phyloP scores from a whole-genome alignment of 64 coral and sea anemone genomes.

The Pachyseris speciosa region DNA sequence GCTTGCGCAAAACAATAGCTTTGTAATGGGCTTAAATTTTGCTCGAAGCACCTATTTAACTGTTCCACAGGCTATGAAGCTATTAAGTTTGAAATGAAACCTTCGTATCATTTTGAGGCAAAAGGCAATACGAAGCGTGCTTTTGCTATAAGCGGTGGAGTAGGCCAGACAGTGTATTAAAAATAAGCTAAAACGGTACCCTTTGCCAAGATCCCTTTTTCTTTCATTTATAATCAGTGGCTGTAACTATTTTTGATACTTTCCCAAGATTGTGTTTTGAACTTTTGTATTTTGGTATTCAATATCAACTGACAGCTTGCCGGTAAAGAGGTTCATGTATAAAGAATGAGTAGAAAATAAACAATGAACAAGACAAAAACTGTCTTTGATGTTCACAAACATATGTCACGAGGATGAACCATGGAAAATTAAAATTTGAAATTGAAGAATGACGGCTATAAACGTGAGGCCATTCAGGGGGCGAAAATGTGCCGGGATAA shows the following conservation, averaged over 20 bases:
- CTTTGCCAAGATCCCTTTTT: not conserved
- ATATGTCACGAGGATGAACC: constrained; percentile 27
- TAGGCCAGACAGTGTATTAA: not conserved
- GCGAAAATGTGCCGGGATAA: not conserved
- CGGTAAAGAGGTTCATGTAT: constrained; percentile 33
- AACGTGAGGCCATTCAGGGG: not conserved
- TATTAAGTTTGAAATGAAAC: not conserved
- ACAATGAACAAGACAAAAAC: constrained; percentile 24
- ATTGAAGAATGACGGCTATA: not conserved
- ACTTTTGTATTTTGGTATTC: constrained; percentile 20
- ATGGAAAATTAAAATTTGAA: constrained; percentile 26
- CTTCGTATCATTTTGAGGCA: not conserved
- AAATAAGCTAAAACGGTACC: not conserved
- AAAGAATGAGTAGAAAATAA: constrained; percentile 29
- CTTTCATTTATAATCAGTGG: not conserved
- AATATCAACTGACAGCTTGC: constrained; percentile 33
- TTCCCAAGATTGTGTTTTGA: not conserved
- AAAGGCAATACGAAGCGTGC: not conserved
- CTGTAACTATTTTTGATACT: constrained; percentile 31
- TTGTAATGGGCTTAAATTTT: constrained; percentile 46
- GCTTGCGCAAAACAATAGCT: constrained; percentile 14
- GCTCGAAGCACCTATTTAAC: constrained; percentile 43
- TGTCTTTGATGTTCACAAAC: constrained; percentile 15
- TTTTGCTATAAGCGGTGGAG: not conserved
- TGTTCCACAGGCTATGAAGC: not conserved